A percentile compares a stretch with the other conserved stretches of the same genome.
Evolutionary conservation across 1,140 invertebrate species (phyloP).

Genomic region (Drosophila sturtevanti): DNA sequence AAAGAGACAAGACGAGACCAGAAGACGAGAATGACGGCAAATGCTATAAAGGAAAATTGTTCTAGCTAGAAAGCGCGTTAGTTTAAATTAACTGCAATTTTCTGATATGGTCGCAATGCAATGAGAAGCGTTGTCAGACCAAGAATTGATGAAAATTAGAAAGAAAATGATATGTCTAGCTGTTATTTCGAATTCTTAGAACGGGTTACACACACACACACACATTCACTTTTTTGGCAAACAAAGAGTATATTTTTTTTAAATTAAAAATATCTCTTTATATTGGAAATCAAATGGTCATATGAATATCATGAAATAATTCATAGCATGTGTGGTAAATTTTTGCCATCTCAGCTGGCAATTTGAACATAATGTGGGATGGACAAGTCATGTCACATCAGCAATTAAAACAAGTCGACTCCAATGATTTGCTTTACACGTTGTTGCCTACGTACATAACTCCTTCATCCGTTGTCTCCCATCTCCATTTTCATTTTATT

Average conservation of each 20-base stretch:
- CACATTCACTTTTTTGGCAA: background rate
- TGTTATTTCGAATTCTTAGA: background rate
- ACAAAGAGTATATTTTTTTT: background rate
- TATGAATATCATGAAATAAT: no score
- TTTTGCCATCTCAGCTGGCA: slow-evolving; percentile 1
- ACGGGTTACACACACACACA: no score
- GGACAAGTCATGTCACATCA: slow-evolving; percentile 8
- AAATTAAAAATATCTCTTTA: background rate
- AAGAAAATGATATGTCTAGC: background rate
- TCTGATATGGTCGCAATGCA: slow-evolving; percentile 49
- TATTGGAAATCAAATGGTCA: no score
- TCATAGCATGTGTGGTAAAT: background rate
- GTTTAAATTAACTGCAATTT: slow-evolving; percentile 77
- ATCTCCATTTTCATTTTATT: background rate
- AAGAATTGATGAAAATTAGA: background rate
- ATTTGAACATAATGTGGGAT: background rate
- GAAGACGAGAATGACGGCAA: slow-evolving; percentile 7
- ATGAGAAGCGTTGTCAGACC: slow-evolving; percentile 10
- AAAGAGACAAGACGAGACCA: background rate
- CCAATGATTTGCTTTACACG: background rate
- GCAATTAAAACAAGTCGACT: slow-evolving; percentile 16
- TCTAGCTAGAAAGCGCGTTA: slow-evolving; percentile 66
- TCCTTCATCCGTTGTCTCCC: no score
- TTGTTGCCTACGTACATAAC: no score
- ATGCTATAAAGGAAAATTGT: slow-evolving; percentile 32